Percentiles rank a stretch among this genome's conserved stretches.
Conservation (phyloP, 2,888 invertebrate genomes). For the Andrena bucephala region DNA sequence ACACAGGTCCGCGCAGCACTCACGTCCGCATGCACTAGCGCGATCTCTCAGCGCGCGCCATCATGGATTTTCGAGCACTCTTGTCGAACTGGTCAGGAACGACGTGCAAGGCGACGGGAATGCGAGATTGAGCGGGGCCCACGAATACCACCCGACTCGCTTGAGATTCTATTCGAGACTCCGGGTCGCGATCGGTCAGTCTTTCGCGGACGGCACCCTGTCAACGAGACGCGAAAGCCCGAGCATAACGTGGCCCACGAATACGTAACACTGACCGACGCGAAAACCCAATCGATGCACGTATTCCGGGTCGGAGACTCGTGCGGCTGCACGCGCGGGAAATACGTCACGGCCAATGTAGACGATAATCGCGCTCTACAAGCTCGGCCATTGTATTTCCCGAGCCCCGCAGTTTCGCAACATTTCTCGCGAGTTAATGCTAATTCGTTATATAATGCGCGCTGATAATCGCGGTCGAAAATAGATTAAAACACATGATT, state of each 20-base stretch:
- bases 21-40: conserved; percentile 44
- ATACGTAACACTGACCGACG: conserved; percentile 44
- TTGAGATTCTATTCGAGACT: neutral
- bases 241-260: conserved; percentile 40
- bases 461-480: neutral
- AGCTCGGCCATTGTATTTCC: neutral
- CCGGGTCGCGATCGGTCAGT: neutral
- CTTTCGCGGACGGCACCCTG: conserved; percentile 2
- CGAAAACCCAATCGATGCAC: conserved; percentile 67
- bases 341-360: conserved; percentile 51
- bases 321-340: conserved; percentile 55
- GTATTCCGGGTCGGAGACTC: conserved; percentile 56
- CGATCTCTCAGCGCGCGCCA: conserved; percentile 69
- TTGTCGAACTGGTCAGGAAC: conserved; percentile 7
- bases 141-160: no score
- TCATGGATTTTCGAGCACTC: conserved; percentile 62
- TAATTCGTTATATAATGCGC: neutral
- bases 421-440: neutral
- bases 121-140: neutral
- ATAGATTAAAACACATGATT: neutral
- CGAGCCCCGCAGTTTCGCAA: neutral
- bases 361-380: neutral
- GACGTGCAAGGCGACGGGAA: no score
- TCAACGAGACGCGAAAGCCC: conserved; percentile 17
- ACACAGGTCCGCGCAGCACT: conserved; percentile 34